Evolutionary conservation across 1,140 invertebrate species (phyloP), one percentile per base, ranked within the genome.

Genomic region (Mylabris phalerata): DNA sequence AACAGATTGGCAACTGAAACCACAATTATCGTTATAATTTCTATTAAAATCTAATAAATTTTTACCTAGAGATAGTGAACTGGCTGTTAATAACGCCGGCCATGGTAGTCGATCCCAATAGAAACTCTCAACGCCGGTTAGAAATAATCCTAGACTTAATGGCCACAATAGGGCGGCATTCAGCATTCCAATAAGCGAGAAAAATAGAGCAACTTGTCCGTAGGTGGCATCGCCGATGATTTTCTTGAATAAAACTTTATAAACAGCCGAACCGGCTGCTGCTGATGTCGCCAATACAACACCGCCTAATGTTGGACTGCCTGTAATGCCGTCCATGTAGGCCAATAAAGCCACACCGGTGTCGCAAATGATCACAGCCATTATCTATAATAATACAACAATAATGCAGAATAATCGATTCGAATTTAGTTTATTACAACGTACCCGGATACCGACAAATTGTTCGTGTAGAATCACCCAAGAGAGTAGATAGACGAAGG

Each of bases 391-490:
- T 2, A 19, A 9, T 9, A 48, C 4, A 52, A 19, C 19, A 19
- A 19, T 19, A n/a, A n/a, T n/a, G n/a, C n/a, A n/a, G n/a, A n/a
- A n/a, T n/a, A 19, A 19, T 19, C 19, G 19, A 19, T 19, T 42
- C 5, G 40, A 42, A 52, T 13, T 27, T 48, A 7, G 46, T 25
- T 19, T 39, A 11, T 50, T 32, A 50, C 24, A 38, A 32, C 87
- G 88, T 77, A 98, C 94, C 78, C 93, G 79, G 10, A 96, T 87
- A 46, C 93, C 93, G 54, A 97, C 93, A 77, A 97, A 98, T 73
- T 97, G 92, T 70, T 97, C 91, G 71, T 97, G 93, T 42, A 97
- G 78, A 66, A 97, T 92, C 48, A 96, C 93, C 94, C 93, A 97
- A 1, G 93, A 95, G 2, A 98, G 79, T 6, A 97, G 78, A 74